Evolutionary conservation across 2,797 vertebrate species (phyloP).

Genomic region (Pristis pectinata): DNA sequence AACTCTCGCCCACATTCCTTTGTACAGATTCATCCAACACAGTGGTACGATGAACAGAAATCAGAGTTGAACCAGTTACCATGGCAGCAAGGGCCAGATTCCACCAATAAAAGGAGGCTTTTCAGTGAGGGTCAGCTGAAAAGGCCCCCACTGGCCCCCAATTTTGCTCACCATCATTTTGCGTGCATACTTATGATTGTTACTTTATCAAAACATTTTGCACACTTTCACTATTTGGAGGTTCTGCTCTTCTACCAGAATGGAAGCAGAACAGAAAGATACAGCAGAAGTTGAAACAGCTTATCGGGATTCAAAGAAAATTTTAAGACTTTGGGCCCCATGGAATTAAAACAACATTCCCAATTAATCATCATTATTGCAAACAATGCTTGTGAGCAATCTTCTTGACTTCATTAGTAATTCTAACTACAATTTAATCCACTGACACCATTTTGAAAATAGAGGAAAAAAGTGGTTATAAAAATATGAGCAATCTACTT

Average conservation of each 20-base stretch:
- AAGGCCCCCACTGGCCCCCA: background rate
- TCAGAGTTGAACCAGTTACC: conserved; percentile 3
- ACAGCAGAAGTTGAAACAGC: background rate
- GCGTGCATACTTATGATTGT: too few species aligned
- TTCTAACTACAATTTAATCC: background rate
- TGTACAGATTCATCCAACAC: conserved; percentile 33
- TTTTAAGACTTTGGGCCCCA: background rate
- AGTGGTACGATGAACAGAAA: background rate
- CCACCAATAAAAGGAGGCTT: conserved; percentile 31
- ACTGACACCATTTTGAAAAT: background rate
- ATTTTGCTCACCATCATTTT: too few species aligned
- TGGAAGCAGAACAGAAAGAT: too few species aligned
- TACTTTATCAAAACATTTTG: too few species aligned
- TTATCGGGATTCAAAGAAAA: background rate
- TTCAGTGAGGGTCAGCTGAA: conserved; percentile 18
- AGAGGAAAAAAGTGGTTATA: background rate
- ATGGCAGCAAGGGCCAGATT: conserved; percentile 26
- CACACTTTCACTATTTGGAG: background rate
- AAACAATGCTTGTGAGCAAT: background rate
- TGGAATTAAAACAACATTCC: background rate
- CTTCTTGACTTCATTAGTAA: background rate
- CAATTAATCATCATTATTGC: background rate
- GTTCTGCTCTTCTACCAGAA: background rate
- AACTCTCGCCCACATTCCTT: background rate
- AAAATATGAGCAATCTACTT: background rate